Base-by-base conservation (phyloP, 2,888 invertebrate genomes). In the Andrena praecox region DNA sequence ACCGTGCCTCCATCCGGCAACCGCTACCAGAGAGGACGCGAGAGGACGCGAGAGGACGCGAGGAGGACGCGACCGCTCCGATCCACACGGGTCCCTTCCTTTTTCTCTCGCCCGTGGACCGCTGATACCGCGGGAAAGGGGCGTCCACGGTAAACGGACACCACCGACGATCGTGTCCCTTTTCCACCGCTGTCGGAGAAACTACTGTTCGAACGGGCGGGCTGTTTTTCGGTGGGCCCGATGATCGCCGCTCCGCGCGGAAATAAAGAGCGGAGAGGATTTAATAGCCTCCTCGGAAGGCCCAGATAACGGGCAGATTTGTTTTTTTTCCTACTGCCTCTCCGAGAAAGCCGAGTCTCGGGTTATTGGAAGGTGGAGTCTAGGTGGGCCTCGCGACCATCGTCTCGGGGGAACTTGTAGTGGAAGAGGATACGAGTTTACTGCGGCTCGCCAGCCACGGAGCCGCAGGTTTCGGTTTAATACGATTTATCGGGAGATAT, bases 1-100 rank as follows among this genome's bases (percentile, higher is more conserved):
- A 85, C 84, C 69, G 77, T 64, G 75, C 77, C 67, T 72, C 54
- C 35, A 52, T n/a, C 70, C 75, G 77, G 74, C 85, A 85, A 85
- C 76, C 67, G 85, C 82, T 87, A 87, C 82, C 76, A 82, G 68
- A 70, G 81, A 62, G 29, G 66, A 66, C 73, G 42, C 64, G 52
- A 16, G 78, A 20, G 20, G 20, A 20, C 20, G 20, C 20, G 20
- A 20, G 63, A 48, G 20, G 48, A 59, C 50, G 35, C 66, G 33
- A 31, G 54, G 2, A 35, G 56, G 52, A 42, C 62, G 10, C 29
- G 29, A 70, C 60, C 54, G n/a, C 54, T 24, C 8, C 20, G 20
- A 54, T 54, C 54, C 54, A 8, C n/a, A 8, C 24, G n/a, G 2
- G 24, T 54, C n/a, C n/a, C n/a, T 20, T 16, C 2, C 10, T 7